Percentiles rank a stretch among this genome's conserved stretches.
phyloP scores from a whole-genome alignment of 2,888 invertebrate genomes.

The Patella caerulea region DNA sequence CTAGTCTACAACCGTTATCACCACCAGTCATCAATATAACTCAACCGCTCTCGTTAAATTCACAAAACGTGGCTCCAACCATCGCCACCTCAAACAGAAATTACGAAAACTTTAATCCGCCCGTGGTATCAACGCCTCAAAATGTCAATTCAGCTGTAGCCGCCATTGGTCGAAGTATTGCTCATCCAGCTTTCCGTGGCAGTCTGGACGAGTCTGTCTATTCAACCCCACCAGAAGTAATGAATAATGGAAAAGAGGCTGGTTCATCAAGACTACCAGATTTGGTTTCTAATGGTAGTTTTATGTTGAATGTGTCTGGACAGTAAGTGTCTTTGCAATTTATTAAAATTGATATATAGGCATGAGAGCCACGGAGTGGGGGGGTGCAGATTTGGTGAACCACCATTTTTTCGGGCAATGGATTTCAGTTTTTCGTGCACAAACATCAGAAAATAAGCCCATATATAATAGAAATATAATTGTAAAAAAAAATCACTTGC shows the following conservation, averaged over 20 bases:
- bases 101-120: background rate
- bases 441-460: no score
- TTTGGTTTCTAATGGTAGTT: background rate
- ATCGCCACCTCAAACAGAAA: background rate
- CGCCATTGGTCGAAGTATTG: background rate
- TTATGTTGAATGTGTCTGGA: no score
- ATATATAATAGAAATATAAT: no score
- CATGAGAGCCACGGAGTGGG: no score
- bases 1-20: background rate
- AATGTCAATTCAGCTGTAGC: background rate
- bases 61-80: background rate
- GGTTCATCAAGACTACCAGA: background rate
- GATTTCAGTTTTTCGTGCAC: no score
- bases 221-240: background rate
- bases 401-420: no score
- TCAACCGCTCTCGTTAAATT: background rate
- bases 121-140: background rate
- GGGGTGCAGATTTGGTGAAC: no score
- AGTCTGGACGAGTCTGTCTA: background rate
- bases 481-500: no score
- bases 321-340: no score
- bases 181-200: constrained; percentile 3
- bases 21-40: background rate
- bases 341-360: no score
- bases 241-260: background rate